These are phyloP conservation scores for Hoplostethus atlanticus DNA, from an alignment of 2,797 vertebrate genomes.

Conservation along the genomic window DNA sequence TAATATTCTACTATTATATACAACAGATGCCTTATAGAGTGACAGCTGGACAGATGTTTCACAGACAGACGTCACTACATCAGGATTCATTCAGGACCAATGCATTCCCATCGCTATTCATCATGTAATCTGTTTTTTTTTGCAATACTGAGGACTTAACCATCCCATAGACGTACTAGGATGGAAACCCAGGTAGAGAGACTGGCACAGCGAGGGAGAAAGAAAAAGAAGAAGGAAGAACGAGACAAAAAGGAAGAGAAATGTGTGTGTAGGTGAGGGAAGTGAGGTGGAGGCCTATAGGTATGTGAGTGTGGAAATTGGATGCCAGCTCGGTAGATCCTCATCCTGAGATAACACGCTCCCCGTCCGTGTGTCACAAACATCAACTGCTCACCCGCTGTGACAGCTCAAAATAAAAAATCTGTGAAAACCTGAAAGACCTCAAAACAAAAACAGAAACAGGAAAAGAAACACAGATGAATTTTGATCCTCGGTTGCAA, in stretches of 20 bases:
- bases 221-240: not conserved
- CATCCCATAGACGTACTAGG: too few relatives aligned
- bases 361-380: slow-evolving; percentile 29
- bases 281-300: not conserved
- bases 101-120: too few relatives aligned
- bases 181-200: too few relatives aligned
- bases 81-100: too few relatives aligned
- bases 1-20: not conserved
- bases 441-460: not conserved
- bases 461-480: not conserved
- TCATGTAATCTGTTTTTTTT: too few relatives aligned
- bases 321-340: slow-evolving; percentile 57
- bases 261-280: slow-evolving; percentile 1
- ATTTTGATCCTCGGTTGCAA: slow-evolving; percentile 38
- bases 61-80: too few relatives aligned
- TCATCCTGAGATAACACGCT: slow-evolving; percentile 40
- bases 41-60: too few relatives aligned
- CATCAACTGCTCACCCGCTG: slow-evolving; percentile 37
- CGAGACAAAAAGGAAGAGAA: slow-evolving; percentile 13
- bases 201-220: too few relatives aligned
- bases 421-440: slow-evolving; percentile 27
- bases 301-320: slow-evolving; percentile 48
- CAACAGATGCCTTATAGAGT: too few relatives aligned
- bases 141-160: too few relatives aligned
- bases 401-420: slow-evolving; percentile 55